Evolutionary conservation across 1,140 invertebrate species (phyloP), one percentile per base, ranked within the genome.

Genomic region (Megathymus violae): DNA sequence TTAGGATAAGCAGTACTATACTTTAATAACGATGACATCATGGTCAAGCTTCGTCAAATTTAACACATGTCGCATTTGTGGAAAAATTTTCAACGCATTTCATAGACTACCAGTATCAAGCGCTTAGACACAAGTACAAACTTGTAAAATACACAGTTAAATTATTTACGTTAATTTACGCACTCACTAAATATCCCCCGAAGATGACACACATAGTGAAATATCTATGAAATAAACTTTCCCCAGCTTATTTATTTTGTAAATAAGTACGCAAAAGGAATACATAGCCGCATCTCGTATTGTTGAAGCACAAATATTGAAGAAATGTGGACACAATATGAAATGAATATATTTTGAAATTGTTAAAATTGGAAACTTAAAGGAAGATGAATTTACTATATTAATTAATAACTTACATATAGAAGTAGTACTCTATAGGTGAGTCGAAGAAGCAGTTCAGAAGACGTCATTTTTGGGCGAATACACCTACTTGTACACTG

Each of bases 401-500:
- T 31, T 4, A 1, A 7, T 7, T 31, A 31, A 31, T 9, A 31
- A 80, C 78, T 80, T 54, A 80, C 78, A 64, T 69, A 76, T 15
- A 78, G 62, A 17, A 74, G 51, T 15, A 80, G 14, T 9, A 74
- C 13, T 61, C 67, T 71, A 27, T 47, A 60, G 36, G 62, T 62
- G n/a, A 73, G n/a, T n/a, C 62, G 63, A 19, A 79, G 43, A 16
- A 74, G 44, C 25, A 76, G 50, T 60, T 78, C 72, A 3, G 64
- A 56, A 25, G 67, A 63, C 10, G 69, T 67, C n/a, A n/a, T n/a
- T n/a, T n/a, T 69, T 54, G 51, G 51, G 60, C 14, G 15, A 54
- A 17, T 46, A 36, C 34, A 11, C 38, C 31, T 27, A 50, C 15
- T 40, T 46, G 22, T 10, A 34, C 1, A 31, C 25, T 15, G 13